A percentile compares a stretch with the other conserved stretches of the same genome.
These are phyloP conservation scores for Chrysolina haemoptera DNA, from an alignment of 2,888 invertebrate species.

Conservation along the genomic window DNA sequence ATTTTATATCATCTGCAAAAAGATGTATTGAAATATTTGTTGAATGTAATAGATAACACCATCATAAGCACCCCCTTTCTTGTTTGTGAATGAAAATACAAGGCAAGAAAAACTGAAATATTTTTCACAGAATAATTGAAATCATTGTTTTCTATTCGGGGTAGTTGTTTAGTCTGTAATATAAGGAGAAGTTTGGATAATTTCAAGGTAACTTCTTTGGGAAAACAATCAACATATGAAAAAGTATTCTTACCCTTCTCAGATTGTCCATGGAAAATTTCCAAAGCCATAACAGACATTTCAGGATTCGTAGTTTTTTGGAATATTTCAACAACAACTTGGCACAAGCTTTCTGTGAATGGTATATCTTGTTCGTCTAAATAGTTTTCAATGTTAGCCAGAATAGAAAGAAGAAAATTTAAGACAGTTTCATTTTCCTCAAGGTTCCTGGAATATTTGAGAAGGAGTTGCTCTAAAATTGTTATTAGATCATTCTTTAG, in stretches of 20 bases:
- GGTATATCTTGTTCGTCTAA: constrained; percentile 71
- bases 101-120: no score
- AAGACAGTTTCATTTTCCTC: constrained; percentile 74
- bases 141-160: no score
- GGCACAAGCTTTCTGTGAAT: constrained; percentile 62
- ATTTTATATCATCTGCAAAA: constrained; percentile 82
- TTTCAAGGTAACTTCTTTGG: no score
- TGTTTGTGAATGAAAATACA: no score
- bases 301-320: constrained; percentile 79
- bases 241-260: constrained; percentile 76
- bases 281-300: constrained; percentile 83
- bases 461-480: constrained; percentile 72
- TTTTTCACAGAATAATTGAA: no score
- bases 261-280: constrained; percentile 82
- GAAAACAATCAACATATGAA: background rate
- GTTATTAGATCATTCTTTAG: constrained; percentile 73
- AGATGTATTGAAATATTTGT: background rate
- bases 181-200: no score
- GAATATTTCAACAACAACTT: constrained; percentile 75
- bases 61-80: no score
- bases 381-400: constrained; percentile 77
- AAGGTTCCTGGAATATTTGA: constrained; percentile 68
- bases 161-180: no score
- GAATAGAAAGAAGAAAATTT: constrained; percentile 73
- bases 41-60: background rate